A percentile compares a stretch with the other conserved stretches of the same genome.
phyloP scores from a whole-genome alignment of 2,888 invertebrate genomes.

The Andrena trimmerana region DNA sequence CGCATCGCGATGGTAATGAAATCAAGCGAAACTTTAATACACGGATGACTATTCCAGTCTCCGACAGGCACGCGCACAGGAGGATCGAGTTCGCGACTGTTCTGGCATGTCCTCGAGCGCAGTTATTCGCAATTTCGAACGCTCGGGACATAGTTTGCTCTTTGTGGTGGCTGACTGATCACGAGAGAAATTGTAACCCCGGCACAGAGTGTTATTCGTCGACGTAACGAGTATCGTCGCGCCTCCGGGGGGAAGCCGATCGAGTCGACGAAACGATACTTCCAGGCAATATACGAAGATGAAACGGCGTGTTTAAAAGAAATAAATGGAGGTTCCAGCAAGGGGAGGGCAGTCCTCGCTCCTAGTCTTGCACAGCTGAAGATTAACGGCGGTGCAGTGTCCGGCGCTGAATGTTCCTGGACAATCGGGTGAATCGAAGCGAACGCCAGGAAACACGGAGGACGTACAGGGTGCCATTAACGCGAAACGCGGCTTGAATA shows the following conservation, averaged over 20 bases:
- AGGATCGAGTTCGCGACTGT: conserved; percentile 33
- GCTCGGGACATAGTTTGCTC: conserved; percentile 25
- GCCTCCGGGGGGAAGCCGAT: neutral
- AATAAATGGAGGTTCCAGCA: no score
- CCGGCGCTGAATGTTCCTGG: conserved; percentile 34
- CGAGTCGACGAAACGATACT: conserved; percentile 12
- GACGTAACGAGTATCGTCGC: neutral
- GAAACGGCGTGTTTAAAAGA: no score
- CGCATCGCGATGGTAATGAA: neutral
- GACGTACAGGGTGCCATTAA: conserved; percentile 39
- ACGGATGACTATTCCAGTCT: conserved; percentile 14
- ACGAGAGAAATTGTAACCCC: conserved; percentile 10
- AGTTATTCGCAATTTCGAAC: conserved; percentile 45
- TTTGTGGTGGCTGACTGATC: conserved; percentile 9
- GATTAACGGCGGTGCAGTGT: conserved; percentile 35
- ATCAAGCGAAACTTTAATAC: conserved; percentile 31
- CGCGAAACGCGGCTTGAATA: conserved; percentile 26
- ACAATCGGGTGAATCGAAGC: conserved; percentile 49
- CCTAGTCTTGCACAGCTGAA: neutral
- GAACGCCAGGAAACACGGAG: conserved; percentile 36
- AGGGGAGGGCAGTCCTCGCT: no score
- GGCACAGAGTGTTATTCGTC: neutral
- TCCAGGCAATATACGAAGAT: no score
- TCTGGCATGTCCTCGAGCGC: conserved; percentile 26
- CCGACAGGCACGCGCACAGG: neutral